A percentile compares a stretch with the other conserved stretches of the same genome.
phyloP scores from a whole-genome alignment of 2,113 vertebrate genomes.

The Cryptotis parvus region DNA sequence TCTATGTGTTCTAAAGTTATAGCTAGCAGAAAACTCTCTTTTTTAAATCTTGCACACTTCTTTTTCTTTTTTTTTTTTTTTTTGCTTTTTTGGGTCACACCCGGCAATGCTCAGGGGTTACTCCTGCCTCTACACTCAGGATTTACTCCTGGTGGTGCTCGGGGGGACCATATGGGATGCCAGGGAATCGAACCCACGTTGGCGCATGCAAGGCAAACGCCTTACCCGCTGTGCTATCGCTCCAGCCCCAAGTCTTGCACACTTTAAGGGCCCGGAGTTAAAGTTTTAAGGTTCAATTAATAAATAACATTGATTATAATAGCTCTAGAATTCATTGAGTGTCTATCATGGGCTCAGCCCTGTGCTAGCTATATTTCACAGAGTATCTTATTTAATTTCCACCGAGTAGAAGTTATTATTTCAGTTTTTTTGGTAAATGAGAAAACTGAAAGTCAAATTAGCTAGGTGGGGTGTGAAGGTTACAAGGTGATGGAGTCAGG shows the following conservation, averaged over 20 bases:
- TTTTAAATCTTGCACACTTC: no score
- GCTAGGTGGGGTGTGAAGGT: conserved; percentile 1
- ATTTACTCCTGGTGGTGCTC: no score
- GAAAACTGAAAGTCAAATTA: conserved; percentile 20
- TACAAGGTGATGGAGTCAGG: not conserved
- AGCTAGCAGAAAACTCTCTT: not conserved
- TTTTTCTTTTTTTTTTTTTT: no score
- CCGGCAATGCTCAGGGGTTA: no score
- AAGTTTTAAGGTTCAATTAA: not conserved
- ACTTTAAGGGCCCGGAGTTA: not conserved
- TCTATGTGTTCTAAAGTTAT: not conserved
- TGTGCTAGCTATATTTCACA: not conserved
- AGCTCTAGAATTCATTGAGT: not conserved
- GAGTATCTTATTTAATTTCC: not conserved
- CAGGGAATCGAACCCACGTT: no score
- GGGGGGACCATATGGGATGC: no score
- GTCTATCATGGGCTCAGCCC: not conserved
- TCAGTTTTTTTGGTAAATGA: not conserved
- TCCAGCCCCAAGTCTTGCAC: no score
- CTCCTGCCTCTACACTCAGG: no score
- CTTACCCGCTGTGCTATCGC: no score
- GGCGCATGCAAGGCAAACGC: no score
- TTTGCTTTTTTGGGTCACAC: no score
- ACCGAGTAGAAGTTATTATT: conserved; percentile 1
- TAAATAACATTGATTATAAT: not conserved